Evolutionary conservation across 2,113 vertebrate species (phyloP).

Genomic region (Equus przewalskii): DNA sequence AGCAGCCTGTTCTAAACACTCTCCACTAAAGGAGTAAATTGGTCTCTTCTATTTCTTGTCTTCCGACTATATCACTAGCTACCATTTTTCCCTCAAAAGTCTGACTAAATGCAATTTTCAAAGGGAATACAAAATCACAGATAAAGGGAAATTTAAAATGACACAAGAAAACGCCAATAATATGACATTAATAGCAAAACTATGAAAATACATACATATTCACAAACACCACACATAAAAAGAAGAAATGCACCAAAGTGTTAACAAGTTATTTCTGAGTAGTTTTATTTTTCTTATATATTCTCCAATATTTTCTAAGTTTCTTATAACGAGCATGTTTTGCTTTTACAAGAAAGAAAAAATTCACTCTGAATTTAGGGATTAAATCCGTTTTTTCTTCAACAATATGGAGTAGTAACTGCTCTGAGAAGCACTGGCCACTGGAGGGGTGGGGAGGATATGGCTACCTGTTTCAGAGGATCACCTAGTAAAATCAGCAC

Average conservation of each 20-base stretch:
- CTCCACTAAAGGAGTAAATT: neutral
- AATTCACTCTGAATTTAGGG: neutral
- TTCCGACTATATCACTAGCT: neutral
- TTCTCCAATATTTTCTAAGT: slow-evolving; percentile 34
- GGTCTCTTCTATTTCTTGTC: neutral
- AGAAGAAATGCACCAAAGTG: neutral
- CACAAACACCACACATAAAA: neutral
- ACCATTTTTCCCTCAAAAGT: neutral
- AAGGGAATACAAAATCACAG: slow-evolving; percentile 5
- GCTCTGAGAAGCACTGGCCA: neutral
- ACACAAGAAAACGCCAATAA: slow-evolving; percentile 41
- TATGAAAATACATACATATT: neutral
- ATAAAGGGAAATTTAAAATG: neutral
- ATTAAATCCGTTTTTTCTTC: neutral
- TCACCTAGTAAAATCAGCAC: neutral
- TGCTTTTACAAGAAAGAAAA: slow-evolving; percentile 27
- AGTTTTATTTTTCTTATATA: neutral
- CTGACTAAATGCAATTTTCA: slow-evolving; percentile 3
- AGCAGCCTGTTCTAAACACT: neutral
- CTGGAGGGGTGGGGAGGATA: neutral
- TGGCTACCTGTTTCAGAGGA: neutral
- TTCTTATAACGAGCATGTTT: neutral
- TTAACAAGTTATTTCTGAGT: neutral
- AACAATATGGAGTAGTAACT: neutral
- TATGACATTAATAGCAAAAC: slow-evolving; percentile 21